These are phyloP conservation scores for Agrochola litura DNA, from an alignment of 2,888 invertebrate genomes.

Conservation along the genomic window DNA sequence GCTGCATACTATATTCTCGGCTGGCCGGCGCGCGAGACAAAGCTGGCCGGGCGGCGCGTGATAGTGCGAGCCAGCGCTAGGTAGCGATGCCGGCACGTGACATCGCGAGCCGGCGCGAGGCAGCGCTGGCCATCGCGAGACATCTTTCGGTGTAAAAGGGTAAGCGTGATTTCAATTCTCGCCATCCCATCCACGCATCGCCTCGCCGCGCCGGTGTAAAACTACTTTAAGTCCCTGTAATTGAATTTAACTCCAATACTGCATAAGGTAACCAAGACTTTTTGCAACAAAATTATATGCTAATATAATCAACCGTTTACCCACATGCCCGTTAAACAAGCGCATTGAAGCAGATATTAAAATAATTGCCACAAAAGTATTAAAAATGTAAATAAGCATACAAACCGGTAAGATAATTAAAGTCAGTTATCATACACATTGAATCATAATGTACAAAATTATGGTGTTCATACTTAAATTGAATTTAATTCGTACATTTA, in stretches of 20 bases:
- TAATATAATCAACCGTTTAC: constrained; percentile 58
- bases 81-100: too few relatives aligned
- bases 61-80: too few relatives aligned
- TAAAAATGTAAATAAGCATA: constrained; percentile 65
- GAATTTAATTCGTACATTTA: constrained; percentile 60
- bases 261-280: constrained; percentile 38
- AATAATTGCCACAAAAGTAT: constrained; percentile 63
- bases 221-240: constrained; percentile 25
- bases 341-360: constrained; percentile 63
- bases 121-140: too few relatives aligned
- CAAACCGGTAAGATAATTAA: constrained; percentile 54
- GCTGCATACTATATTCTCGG: too few relatives aligned
- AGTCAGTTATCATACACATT: constrained; percentile 39
- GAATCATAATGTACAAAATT: constrained; percentile 58
- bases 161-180: too few relatives aligned
- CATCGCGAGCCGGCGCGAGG: too few relatives aligned
- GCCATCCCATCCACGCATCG: too few relatives aligned
- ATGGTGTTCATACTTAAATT: constrained; percentile 59
- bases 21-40: too few relatives aligned
- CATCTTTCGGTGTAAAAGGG: too few relatives aligned
- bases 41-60: too few relatives aligned
- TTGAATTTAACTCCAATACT: constrained; percentile 46
- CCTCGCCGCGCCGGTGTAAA: too few relatives aligned
- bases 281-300: constrained; percentile 56
- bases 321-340: constrained; percentile 56